phyloP scores from a whole-genome alignment of 2,113 vertebrate species.

The human (Homo sapiens) region DNA sequence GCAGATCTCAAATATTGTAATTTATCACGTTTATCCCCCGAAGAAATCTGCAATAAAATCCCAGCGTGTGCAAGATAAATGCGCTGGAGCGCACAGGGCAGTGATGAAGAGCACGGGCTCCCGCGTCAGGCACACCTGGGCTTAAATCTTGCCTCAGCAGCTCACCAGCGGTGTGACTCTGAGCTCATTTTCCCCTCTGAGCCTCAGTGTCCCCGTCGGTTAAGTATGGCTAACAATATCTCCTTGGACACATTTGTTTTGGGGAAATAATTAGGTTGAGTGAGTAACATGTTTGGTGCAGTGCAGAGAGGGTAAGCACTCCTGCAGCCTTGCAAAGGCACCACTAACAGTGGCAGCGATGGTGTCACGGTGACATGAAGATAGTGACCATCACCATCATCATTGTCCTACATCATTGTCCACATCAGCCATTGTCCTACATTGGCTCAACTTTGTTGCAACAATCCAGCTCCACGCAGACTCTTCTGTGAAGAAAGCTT shows the following conservation, averaged over 20 bases:
- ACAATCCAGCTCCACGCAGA: not conserved
- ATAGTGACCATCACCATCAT: rapidly evolving
- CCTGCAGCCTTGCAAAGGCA: rapidly evolving
- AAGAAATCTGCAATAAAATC: slow-evolving; percentile 39
- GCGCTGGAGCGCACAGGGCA: rapidly evolving
- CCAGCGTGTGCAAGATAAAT: not conserved
- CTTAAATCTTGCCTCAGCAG: not conserved
- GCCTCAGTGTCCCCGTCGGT: not conserved
- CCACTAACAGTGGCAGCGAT: rapidly evolving
- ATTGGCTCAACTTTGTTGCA: not conserved
- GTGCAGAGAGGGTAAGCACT: not conserved
- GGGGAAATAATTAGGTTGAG: not conserved
- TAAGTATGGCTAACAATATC: not conserved
- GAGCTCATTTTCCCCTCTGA: not conserved
- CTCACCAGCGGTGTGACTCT: not conserved
- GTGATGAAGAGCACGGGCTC: not conserved
- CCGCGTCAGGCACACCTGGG: not conserved
- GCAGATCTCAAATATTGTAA: slow-evolving; percentile 22
- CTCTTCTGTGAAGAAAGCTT: not conserved
- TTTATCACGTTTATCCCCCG: slow-evolving; percentile 51
- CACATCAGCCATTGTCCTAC: not conserved
- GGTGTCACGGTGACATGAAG: rapidly evolving
- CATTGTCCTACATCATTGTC: no score
- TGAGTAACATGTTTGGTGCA: not conserved
- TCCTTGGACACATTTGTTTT: not conserved